Conservation (phyloP, 1,140 invertebrate species). For the Homarus americanus region DNA sequence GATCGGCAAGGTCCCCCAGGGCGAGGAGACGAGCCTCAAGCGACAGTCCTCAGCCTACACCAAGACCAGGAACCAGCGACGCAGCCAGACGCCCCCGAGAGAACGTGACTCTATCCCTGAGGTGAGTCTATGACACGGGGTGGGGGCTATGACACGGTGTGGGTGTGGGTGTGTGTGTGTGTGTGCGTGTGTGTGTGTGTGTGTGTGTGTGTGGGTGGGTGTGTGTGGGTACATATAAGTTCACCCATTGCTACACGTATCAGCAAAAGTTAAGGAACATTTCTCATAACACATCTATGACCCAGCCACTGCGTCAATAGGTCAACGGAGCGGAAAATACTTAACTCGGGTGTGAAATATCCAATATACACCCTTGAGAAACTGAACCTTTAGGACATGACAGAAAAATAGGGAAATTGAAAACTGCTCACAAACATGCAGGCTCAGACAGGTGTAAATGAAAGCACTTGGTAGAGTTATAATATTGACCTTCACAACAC, state of each 20-base stretch:
- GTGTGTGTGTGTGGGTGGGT: constrained; percentile 34
- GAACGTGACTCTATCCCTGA: constrained; percentile 56
- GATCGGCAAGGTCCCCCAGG: constrained; percentile 62
- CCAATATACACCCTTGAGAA: too few species aligned
- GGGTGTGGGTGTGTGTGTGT: constrained; percentile 25
- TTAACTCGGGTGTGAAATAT: too few species aligned
- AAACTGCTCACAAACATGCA: too few species aligned
- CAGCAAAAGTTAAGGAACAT: too few species aligned
- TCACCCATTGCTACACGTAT: background rate
- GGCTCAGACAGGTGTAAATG: too few species aligned
- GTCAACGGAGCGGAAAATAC: too few species aligned
- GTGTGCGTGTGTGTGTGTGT: constrained; percentile 28
- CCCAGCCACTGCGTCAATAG: too few species aligned
- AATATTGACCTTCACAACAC: too few species aligned
- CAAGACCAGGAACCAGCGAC: constrained; percentile 26
- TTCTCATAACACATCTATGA: too few species aligned
- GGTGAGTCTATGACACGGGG: background rate
- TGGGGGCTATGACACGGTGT: background rate
- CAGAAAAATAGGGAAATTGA: too few species aligned
- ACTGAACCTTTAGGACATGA: too few species aligned
- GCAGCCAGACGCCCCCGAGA: constrained; percentile 45
- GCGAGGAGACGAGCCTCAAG: constrained; percentile 58
- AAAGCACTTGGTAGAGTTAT: too few species aligned
- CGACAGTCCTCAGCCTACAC: constrained; percentile 59
- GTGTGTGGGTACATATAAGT: background rate